Percentiles rank a stretch among this genome's conserved stretches.
Conservation (phyloP, 2,113 vertebrate genomes). For the Charina bottae region DNA sequence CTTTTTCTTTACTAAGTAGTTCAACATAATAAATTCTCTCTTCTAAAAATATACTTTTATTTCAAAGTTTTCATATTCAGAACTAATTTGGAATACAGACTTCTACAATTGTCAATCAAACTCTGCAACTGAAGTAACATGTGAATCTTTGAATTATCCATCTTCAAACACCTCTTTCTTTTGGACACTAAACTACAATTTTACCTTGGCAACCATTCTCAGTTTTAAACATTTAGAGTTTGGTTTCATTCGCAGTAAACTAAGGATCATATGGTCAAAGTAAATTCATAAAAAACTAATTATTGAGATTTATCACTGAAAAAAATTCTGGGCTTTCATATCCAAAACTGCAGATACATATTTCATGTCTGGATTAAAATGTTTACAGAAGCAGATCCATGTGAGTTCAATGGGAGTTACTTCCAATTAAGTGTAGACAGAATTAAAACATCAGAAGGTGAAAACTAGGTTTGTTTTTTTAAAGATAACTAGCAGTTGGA, state of each 20-base stretch:
- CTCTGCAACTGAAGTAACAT: conserved; percentile 4
- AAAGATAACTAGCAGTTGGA: neutral
- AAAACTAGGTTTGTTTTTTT: conserved; percentile 4
- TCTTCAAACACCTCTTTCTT: conserved; percentile 24
- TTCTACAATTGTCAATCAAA: neutral
- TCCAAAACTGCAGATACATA: neutral
- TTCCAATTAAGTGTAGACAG: neutral
- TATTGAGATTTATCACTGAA: conserved; percentile 2
- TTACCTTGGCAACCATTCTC: conserved; percentile 29
- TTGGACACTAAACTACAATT: conserved; percentile 6
- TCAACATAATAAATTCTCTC: neutral
- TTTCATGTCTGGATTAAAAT: neutral
- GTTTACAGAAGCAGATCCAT: neutral
- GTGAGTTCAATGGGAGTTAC: neutral
- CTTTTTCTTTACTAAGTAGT: neutral
- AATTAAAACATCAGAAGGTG: neutral
- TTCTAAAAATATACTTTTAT: neutral
- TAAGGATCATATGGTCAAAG: conserved; percentile 23
- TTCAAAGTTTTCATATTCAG: neutral
- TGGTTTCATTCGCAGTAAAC: conserved; percentile 30
- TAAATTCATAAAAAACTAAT: neutral
- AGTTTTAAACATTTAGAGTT: conserved; percentile 16
- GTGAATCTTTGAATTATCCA: conserved; percentile 4
- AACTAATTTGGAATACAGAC: neutral
- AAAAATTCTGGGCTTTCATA: neutral